Base-by-base conservation (phyloP, 2,888 invertebrate species). In the Aphrophora alni region DNA sequence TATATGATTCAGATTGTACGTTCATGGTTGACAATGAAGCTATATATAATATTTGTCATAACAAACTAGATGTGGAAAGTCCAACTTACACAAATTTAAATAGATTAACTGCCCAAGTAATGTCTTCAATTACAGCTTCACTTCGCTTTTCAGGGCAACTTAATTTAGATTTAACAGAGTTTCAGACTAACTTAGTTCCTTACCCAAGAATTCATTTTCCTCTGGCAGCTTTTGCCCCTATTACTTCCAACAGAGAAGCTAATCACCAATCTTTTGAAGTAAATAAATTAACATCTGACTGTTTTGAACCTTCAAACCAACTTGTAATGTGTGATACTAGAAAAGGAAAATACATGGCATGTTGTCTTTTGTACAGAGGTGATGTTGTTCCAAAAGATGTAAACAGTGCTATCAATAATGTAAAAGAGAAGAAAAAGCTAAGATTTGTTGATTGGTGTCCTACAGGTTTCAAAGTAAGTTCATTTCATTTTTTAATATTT, bases 141-240 rank as follows among this genome's bases (percentile, higher is more conserved):
- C 38, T 78, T 82, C 91, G 97, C 75, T 97, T 97, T 87, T 95
- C 95, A 86, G 97, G 97, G 38, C 96, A 97, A 10, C 91, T 92
- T 25, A 92, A 92, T 85, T 91, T 92, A 28, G 92, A 92, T 85
- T 88, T 92, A 76, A 91, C 90, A 7, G 92, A 92, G 85, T 92
- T 92, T 85, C 92, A 92, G 86, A 90, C 90, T 84, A 97, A 96
- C 89, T 89, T 96, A 83, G 96, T 97, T 76, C 97, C 97, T 0
- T 98, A 96, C 88, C 97, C 97, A 0, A 91, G 97, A 78, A 97
- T 98, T 85, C 97, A 98, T 88, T 97, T 96, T 88, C 96, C 96
- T 0, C 88, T 92, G 76, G 93, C 93, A 0, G 92, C 93, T 0
- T 94, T 94, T 85, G 93, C 94, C 0, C 94, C 94, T 0, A 92